Evolutionary conservation across 64 coral and sea anemone genomes (phyloP).

Genomic region (Porites lutea): DNA sequence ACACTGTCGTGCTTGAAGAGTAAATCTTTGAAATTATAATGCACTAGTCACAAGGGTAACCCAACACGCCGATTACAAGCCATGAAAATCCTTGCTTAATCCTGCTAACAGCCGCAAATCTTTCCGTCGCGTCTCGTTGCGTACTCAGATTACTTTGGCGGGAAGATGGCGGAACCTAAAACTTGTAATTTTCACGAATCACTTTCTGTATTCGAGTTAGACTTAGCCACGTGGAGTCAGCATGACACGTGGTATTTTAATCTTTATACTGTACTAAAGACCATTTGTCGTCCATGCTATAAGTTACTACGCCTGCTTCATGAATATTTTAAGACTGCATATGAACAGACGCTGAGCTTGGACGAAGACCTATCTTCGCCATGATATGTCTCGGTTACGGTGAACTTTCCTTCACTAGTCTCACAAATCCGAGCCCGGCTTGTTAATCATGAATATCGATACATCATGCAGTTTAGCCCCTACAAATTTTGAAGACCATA

Average conservation of each 20-base stretch:
- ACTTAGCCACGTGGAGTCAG: neutral
- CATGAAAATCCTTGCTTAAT: slow-evolving; percentile 34
- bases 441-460: too few species aligned
- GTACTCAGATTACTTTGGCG: neutral
- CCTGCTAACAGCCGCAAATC: neutral
- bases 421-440: too few species aligned
- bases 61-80: slow-evolving; percentile 1
- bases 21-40: neutral
- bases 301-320: slow-evolving; percentile 6
- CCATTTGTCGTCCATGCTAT: neutral
- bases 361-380: too few species aligned
- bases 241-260: neutral
- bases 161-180: neutral
- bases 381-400: too few species aligned
- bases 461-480: too few species aligned
- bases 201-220: neutral
- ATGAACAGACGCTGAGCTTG: neutral
- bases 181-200: neutral
- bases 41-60: neutral
- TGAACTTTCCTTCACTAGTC: too few species aligned
- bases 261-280: neutral
- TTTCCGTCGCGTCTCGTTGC: neutral
- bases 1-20: neutral
- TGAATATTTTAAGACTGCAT: slow-evolving; percentile 28
- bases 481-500: too few species aligned